phyloP scores from a whole-genome alignment of 1,140 invertebrate species.

The Pseudobourletiella spinata region DNA sequence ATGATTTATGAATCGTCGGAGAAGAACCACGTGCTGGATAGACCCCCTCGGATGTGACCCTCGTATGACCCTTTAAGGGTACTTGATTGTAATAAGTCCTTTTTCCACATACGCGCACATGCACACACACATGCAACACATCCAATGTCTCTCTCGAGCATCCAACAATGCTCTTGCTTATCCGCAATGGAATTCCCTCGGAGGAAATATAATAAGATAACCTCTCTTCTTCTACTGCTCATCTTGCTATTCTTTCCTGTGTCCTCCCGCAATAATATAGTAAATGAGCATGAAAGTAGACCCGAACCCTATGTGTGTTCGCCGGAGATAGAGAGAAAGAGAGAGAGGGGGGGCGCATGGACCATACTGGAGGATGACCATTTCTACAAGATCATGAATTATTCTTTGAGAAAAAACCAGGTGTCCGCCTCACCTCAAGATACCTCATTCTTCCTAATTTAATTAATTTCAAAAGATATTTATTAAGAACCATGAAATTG shows the following conservation, averaged over 20 bases:
- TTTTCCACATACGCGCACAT: conserved; percentile 1
- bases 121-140: not conserved
- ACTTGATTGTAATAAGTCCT: conserved; percentile 24
- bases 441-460: conserved; percentile 26
- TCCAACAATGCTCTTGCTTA: not conserved
- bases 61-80: conserved; percentile 28
- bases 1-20: conserved; percentile 27
- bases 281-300: too few relatives aligned
- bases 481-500: conserved; percentile 18
- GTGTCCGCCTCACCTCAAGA: conserved; percentile 21
- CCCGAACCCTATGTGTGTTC: too few relatives aligned
- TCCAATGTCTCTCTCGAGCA: not conserved
- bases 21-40: conserved; percentile 25
- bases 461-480: conserved; percentile 28
- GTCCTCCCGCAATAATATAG: too few relatives aligned
- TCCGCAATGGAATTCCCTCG: not conserved
- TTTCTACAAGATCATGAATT: conserved; percentile 6
- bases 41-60: conserved; percentile 25
- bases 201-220: not conserved
- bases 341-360: too few relatives aligned
- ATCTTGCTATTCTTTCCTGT: too few relatives aligned
- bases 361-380: too few relatives aligned
- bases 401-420: conserved; percentile 10
- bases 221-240: too few relatives aligned
- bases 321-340: too few relatives aligned